A percentile compares a stretch with the other conserved stretches of the same genome.
Evolutionary conservation across 2,113 vertebrate species (phyloP).

Genomic region (Phasianus colchicus): DNA sequence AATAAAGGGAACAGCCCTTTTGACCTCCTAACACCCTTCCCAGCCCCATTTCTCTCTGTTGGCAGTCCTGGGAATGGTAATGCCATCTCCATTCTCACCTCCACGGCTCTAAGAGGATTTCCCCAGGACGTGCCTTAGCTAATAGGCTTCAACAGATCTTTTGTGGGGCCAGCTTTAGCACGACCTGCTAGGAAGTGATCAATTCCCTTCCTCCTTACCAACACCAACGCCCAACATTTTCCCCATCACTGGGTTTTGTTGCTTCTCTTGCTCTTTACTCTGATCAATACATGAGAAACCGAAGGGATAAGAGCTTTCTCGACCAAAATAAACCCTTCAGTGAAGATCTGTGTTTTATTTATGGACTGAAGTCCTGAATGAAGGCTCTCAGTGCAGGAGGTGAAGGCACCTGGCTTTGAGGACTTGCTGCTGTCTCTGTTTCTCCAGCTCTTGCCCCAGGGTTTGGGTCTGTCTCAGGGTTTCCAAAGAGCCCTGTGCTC

Average conservation of each 20-base stretch:
- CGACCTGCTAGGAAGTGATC: conserved; percentile 1
- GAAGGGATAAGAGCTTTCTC: not conserved
- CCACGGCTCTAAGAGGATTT: conserved; percentile 58
- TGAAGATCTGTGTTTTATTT: not conserved
- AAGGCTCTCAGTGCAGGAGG: not conserved
- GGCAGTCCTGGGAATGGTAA: not conserved
- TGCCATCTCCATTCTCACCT: conserved; percentile 35
- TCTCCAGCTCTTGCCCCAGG: not conserved
- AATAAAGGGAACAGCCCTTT: not conserved
- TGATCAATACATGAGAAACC: not conserved
- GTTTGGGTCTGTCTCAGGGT: not conserved
- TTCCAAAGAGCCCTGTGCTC: not conserved
- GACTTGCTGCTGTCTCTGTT: not conserved
- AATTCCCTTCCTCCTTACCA: not conserved
- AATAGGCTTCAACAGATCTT: conserved; percentile 36
- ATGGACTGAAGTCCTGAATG: not conserved
- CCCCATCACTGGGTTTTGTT: not conserved
- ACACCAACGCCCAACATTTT: not conserved
- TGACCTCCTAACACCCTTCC: not conserved
- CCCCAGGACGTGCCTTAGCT: conserved; percentile 40
- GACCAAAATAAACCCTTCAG: not conserved
- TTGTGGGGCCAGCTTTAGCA: not conserved
- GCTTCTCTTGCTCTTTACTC: not conserved
- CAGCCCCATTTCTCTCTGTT: not conserved
- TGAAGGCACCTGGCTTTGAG: not conserved